phyloP scores from a whole-genome alignment of 2,113 vertebrate species.

The Sterna hirundo region DNA sequence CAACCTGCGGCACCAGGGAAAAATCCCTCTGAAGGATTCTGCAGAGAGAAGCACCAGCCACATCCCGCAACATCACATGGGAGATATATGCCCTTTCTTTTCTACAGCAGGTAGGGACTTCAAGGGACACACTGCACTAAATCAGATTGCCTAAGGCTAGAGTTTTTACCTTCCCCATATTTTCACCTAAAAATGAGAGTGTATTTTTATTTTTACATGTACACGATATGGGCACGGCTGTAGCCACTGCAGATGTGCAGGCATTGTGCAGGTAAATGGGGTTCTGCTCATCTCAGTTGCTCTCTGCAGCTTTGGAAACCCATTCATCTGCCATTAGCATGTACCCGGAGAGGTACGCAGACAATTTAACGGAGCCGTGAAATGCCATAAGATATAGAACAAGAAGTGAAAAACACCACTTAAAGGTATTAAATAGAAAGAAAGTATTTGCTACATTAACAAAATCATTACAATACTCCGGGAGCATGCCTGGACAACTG shows the following conservation, averaged over 20 bases:
- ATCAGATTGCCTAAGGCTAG: not conserved
- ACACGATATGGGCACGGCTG: fast-evolving
- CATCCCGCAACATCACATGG: fast-evolving
- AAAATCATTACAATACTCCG: not conserved
- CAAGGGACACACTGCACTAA: not conserved
- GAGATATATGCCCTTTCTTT: not conserved
- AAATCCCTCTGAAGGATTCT: not conserved
- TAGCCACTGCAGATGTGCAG: not conserved
- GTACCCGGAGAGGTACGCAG: fast-evolving
- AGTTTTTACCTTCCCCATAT: not conserved
- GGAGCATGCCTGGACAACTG: not conserved
- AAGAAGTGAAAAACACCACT: not conserved
- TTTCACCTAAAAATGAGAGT: not conserved
- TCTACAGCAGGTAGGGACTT: not conserved
- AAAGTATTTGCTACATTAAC: not conserved
- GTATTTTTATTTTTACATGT: fast-evolving
- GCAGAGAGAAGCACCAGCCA: not conserved
- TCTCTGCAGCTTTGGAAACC: not conserved
- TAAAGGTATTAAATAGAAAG: not conserved
- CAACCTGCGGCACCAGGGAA: not conserved
- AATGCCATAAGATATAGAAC: not conserved
- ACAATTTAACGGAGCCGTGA: not conserved
- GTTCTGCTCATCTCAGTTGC: not conserved
- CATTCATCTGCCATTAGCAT: not conserved
- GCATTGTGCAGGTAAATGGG: not conserved